Percentiles rank a stretch among this genome's conserved stretches.
These are phyloP conservation scores for Bufo bufo DNA, from an alignment of 2,113 vertebrate genomes.

Conservation along the genomic window DNA sequence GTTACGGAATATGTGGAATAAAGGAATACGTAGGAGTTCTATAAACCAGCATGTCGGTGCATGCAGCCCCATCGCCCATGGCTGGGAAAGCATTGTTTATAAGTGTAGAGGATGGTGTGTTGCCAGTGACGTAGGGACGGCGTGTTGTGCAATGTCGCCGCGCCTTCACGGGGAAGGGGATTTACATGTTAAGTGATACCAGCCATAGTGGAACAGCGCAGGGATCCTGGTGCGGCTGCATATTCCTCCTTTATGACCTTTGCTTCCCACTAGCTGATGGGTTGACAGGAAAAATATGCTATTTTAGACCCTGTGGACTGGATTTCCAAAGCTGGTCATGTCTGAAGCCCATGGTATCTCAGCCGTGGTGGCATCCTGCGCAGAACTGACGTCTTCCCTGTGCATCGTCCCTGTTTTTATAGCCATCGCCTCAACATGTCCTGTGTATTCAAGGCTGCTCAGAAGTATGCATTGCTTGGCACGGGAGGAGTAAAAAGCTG, in stretches of 20 bases:
- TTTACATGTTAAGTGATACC: not conserved
- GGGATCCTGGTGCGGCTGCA: not conserved
- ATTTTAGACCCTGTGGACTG: not conserved
- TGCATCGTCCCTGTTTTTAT: not conserved
- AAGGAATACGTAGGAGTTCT: not conserved
- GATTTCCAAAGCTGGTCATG: not conserved
- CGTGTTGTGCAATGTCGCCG: not conserved
- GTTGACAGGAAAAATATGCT: not conserved
- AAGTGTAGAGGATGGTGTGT: not conserved
- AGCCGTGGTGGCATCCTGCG: not conserved
- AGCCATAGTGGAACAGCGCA: not conserved
- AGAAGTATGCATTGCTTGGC: no score
- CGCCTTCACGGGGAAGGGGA: not conserved
- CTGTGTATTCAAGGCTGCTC: not conserved
- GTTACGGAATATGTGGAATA: not conserved
- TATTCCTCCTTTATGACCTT: not conserved
- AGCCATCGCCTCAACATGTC: not conserved
- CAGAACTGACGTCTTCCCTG: not conserved
- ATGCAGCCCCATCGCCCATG: not conserved
- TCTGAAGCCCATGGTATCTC: not conserved
- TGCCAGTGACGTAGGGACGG: not conserved
- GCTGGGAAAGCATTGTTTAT: not conserved
- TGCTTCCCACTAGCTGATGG: not conserved
- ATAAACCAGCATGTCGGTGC: not conserved
- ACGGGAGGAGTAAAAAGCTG: not conserved